Percentiles rank a stretch among this genome's conserved stretches.
Evolutionary conservation across 2,113 vertebrate genomes (phyloP).

Genomic region (Eretmochelys imbricata): DNA sequence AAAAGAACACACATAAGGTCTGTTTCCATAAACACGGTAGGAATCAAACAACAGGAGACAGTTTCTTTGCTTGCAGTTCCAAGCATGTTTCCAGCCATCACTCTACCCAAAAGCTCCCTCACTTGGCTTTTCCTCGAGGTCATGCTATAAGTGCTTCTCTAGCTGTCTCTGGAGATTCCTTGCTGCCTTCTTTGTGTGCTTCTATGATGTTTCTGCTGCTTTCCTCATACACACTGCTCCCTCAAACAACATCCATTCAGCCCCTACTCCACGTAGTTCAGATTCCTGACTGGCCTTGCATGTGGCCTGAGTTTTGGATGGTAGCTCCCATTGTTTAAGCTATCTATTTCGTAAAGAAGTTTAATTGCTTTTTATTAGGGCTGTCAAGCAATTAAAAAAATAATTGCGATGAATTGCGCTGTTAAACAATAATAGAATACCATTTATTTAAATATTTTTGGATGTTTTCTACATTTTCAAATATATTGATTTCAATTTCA

Average conservation of each 20-base stretch:
- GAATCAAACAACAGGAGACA: conserved; percentile 23
- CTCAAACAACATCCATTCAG: not conserved
- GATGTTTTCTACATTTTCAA: too few relatives aligned
- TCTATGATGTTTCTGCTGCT: not conserved
- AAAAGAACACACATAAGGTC: not conserved
- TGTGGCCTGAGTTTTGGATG: not conserved
- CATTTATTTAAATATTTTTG: too few relatives aligned
- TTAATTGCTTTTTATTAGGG: not conserved
- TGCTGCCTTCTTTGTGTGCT: not conserved
- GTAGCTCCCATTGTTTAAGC: not conserved
- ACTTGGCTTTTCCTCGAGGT: not conserved
- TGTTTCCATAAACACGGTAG: not conserved
- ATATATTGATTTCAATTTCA: too few relatives aligned
- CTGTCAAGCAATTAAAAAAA: too few relatives aligned
- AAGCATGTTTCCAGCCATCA: not conserved
- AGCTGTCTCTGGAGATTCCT: not conserved
- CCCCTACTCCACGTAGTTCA: not conserved
- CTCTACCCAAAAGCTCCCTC: not conserved
- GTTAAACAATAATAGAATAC: too few relatives aligned
- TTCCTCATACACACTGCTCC: not conserved
- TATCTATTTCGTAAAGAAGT: not conserved
- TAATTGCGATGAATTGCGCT: too few relatives aligned
- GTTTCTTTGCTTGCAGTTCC: not conserved
- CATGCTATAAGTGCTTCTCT: not conserved
- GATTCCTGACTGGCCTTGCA: not conserved